Evolutionary conservation across 92 coral and sea anemone genomes (phyloP).

Genomic region (Scolanthus callimorphus): DNA sequence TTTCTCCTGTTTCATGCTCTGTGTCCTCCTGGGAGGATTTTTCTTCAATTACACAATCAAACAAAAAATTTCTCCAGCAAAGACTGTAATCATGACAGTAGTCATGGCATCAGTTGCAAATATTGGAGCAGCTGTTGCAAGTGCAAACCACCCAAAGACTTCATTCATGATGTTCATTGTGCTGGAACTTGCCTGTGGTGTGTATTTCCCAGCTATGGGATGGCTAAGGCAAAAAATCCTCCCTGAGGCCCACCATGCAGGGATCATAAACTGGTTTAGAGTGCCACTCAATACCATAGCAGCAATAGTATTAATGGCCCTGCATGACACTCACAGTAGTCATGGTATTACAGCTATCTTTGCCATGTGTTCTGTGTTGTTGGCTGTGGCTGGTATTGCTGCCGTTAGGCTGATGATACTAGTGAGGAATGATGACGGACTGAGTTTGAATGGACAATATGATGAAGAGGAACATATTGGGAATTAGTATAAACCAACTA

Average conservation of each 20-base stretch:
- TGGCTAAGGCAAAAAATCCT: constrained; percentile 91
- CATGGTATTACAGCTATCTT: constrained; percentile 95
- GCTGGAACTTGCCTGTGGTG: constrained; percentile 88
- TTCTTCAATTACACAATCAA: constrained; percentile 64
- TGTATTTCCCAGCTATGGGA: constrained; percentile 98
- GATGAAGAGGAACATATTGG: constrained; percentile 59
- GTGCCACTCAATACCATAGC: constrained; percentile 93
- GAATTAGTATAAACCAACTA: background rate
- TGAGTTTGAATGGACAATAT: constrained; percentile 32
- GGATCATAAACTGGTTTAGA: constrained; percentile 98
- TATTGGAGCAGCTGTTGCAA: constrained; percentile 83
- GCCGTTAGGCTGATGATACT: constrained; percentile 61
- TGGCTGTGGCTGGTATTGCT: constrained; percentile 73
- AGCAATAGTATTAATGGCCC: constrained; percentile 84
- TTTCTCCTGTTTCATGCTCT: constrained; percentile 93
- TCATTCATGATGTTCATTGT: constrained; percentile 85
- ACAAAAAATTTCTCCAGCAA: constrained; percentile 63
- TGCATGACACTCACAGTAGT: constrained; percentile 96
- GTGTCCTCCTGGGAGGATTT: constrained; percentile 85
- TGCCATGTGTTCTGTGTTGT: constrained; percentile 80
- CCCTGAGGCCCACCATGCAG: constrained; percentile 98
- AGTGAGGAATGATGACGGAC: constrained; percentile 60
- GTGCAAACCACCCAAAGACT: constrained; percentile 83
- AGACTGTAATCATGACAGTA: constrained; percentile 60
- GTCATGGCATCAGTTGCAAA: constrained; percentile 76